These are phyloP conservation scores for Ernsta delagoae DNA, from an alignment of 2,888 invertebrate genomes.

Conservation along the genomic window DNA sequence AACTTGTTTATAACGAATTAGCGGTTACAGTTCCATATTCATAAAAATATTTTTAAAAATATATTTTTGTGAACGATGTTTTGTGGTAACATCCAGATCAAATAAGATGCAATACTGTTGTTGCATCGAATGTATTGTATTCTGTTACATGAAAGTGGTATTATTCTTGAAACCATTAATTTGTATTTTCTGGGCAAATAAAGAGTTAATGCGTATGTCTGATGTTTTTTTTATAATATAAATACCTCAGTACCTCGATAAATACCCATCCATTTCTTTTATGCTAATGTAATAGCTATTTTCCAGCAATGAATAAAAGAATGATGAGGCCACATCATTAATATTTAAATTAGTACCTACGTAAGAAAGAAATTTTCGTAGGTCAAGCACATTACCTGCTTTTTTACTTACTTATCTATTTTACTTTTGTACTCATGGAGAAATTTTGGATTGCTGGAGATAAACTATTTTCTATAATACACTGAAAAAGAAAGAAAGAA, in stretches of 20 bases:
- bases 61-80: conserved; percentile 79
- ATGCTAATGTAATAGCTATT: neutral
- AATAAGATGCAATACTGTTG: conserved; percentile 49
- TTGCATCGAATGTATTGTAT: conserved; percentile 57
- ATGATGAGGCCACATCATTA: no score
- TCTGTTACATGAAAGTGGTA: conserved; percentile 62
- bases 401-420: no score
- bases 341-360: no score
- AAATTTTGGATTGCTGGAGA: no score
- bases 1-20: conserved; percentile 54
- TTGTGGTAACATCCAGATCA: conserved; percentile 62
- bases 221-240: conserved; percentile 43
- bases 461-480: no score
- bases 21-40: conserved; percentile 75
- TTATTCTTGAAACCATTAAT: conserved; percentile 80
- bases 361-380: no score
- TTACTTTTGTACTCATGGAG: no score
- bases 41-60: conserved; percentile 68
- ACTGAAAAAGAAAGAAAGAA: no score
- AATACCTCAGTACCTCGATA: no score
- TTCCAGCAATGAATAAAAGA: no score
- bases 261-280: conserved; percentile 35
- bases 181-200: conserved; percentile 84
- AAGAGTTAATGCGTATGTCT: conserved; percentile 77
- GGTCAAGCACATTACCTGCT: no score